Conservation (phyloP, 2,113 vertebrate genomes). For the Eidolon helvum region DNA sequence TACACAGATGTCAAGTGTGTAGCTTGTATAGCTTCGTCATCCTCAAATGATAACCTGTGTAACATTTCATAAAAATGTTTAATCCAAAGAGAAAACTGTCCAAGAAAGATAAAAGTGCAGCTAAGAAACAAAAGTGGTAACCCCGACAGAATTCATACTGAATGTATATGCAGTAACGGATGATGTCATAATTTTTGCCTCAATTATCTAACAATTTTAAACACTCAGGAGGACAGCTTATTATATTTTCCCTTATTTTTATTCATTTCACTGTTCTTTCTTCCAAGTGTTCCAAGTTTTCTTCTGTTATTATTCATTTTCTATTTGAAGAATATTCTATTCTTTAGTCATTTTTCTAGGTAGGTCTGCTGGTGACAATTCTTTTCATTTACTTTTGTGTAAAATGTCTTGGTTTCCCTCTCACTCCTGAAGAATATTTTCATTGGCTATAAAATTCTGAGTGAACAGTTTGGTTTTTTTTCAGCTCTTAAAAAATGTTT, state of each 20-base stretch:
- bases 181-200: not conserved
- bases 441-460: constrained; percentile 22
- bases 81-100: not conserved
- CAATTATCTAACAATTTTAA: constrained; percentile 13
- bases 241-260: not conserved
- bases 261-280: not conserved
- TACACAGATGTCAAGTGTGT: not conserved
- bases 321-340: constrained; percentile 8
- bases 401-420: not conserved
- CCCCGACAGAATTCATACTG: not conserved
- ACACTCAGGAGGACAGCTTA: not conserved
- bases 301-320: constrained; percentile 2
- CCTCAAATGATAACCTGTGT: not conserved
- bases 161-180: not conserved
- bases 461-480: not conserved
- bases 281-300: not conserved
- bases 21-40: not conserved
- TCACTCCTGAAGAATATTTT: not conserved
- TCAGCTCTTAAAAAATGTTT: constrained; percentile 13
- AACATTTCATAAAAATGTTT: constrained; percentile 12
- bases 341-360: not conserved
- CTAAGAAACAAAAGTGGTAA: constrained; percentile 1
- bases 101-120: not conserved
- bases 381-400: constrained; percentile 23
- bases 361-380: not conserved